Percentiles rank a stretch among this genome's conserved stretches.
Evolutionary conservation across 2,888 invertebrate genomes (phyloP).

Genomic region (Tetanocera ferruginea): DNA sequence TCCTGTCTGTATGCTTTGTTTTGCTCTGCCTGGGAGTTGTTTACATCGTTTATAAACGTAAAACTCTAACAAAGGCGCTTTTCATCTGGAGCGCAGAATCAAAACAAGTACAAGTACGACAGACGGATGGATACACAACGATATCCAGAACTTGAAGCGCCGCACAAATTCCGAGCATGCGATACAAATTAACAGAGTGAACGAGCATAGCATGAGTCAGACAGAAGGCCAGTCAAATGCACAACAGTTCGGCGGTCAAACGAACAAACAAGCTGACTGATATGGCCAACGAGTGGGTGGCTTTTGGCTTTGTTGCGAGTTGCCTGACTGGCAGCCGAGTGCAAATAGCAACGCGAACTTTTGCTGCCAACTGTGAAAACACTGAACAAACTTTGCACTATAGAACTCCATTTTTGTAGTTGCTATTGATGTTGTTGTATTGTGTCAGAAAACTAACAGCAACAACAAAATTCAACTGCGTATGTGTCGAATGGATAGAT

Average conservation of each 20-base stretch:
- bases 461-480: neutral
- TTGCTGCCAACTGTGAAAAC: constrained; percentile 3
- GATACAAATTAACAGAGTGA: constrained; percentile 23
- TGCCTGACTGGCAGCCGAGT: neutral
- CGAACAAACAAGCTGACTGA: constrained; percentile 19
- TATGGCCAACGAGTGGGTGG: constrained; percentile 25
- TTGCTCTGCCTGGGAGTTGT: neutral
- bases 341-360: neutral
- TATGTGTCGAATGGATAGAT: neutral
- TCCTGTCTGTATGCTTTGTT: neutral
- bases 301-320: neutral
- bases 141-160: neutral
- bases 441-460: constrained; percentile 7
- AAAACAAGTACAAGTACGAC: constrained; percentile 7
- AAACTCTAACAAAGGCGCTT: neutral
- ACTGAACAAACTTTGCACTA: constrained; percentile 21
- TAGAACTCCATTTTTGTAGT: constrained; percentile 33
- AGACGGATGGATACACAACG: constrained; percentile 7
- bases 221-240: neutral
- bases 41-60: neutral
- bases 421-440: constrained; percentile 31
- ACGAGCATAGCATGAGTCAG: constrained; percentile 9
- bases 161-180: neutral
- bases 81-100: constrained; percentile 34
- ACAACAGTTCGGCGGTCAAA: neutral